Conservation (phyloP, 2,797 vertebrate species). For the Oryzias sinensis region DNA sequence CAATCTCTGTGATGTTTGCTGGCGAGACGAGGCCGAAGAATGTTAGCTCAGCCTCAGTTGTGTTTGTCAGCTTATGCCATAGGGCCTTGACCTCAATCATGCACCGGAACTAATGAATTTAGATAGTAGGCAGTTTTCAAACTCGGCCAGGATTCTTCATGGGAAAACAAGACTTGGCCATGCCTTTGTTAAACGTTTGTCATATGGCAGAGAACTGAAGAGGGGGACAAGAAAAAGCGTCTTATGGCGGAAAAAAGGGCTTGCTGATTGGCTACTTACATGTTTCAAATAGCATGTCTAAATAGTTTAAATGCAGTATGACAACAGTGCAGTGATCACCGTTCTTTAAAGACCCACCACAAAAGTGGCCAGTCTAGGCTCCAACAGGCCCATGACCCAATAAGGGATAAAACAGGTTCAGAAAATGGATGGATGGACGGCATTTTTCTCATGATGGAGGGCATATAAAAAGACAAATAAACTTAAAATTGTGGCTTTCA, state of each 20-base stretch:
- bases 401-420: no score
- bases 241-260: no score
- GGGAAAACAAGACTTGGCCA: constrained; percentile 69
- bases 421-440: no score
- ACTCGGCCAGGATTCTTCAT: constrained; percentile 53
- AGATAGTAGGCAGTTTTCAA: constrained; percentile 67
- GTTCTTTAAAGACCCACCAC: no score
- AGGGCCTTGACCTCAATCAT: constrained; percentile 69
- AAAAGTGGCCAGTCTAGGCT: no score
- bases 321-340: no score
- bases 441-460: no score
- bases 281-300: neutral
- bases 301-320: no score
- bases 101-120: constrained; percentile 71
- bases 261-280: neutral
- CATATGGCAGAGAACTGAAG: constrained; percentile 45
- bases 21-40: constrained; percentile 31
- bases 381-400: no score
- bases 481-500: no score
- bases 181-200: constrained; percentile 73
- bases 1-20: constrained; percentile 49
- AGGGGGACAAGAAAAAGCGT: constrained; percentile 6
- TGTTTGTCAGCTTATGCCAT: constrained; percentile 51
- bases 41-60: constrained; percentile 48
- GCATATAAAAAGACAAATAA: no score